Evolutionary conservation across 2,888 invertebrate species (phyloP).

Genomic region (Hoplodrina blanda): DNA sequence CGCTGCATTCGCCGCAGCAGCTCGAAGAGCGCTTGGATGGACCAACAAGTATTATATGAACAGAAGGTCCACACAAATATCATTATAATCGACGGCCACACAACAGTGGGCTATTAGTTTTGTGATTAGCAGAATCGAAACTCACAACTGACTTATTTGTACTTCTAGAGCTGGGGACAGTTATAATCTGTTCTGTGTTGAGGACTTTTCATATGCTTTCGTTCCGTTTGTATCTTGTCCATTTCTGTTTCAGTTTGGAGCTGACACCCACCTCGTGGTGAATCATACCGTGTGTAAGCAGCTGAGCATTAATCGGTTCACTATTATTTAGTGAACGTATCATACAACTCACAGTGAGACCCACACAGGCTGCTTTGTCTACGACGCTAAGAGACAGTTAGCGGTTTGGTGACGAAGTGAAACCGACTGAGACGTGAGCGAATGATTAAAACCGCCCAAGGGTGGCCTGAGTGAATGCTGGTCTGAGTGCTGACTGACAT

Average conservation of each 20-base stretch:
- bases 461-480: conserved; percentile 34
- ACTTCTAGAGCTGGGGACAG: background rate
- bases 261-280: background rate
- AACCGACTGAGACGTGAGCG: conserved; percentile 37
- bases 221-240: too few relatives aligned
- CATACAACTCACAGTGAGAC: conserved; percentile 13
- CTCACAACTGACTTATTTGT: background rate
- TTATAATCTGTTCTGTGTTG: too few relatives aligned
- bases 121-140: background rate
- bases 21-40: background rate
- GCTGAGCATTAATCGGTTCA: background rate
- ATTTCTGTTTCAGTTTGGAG: background rate
- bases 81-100: background rate
- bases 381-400: conserved; percentile 22
- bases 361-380: conserved; percentile 21
- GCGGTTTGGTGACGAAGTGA: conserved; percentile 36
- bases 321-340: background rate
- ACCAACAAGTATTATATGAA: background rate
- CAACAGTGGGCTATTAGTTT: background rate
- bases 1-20: conserved; percentile 21
- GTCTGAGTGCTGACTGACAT: conserved; percentile 27
- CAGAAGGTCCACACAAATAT: conserved; percentile 3
- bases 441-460: conserved; percentile 47
- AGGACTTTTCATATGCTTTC: too few relatives aligned
- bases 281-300: background rate